Base-by-base conservation (phyloP, 92 coral and sea anemone genomes). In the Paragorgia papillata region DNA sequence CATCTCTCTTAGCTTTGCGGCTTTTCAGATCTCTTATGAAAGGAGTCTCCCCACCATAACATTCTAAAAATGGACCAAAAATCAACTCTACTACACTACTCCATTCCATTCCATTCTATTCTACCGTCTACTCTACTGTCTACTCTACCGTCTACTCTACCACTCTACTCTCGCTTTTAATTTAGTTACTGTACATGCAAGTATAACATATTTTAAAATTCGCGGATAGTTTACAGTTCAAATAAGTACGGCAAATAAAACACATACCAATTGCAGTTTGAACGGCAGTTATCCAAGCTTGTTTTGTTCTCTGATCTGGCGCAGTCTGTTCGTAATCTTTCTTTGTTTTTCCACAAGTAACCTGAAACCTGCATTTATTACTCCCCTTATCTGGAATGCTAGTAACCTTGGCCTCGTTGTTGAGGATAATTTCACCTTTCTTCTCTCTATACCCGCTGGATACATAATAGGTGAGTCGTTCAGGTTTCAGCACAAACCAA, bases 401-500 rank as follows among this genome's bases (percentile, higher is more conserved):
- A 18, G 78, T 88, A 33, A 90, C 97, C 31, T 87, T 81, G 50
- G 96, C 83, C 13, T 85, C 84, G 68, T 66, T 81, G 56, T 84
- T 88, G 22, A 92, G 82, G 22, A 76, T 48, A 2, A 90, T 79
- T 43, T 90, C 91, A 0, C 97, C 97, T 56, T 92, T 92, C 76
- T 88, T 88, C 79, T 92, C 97, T 4, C 79, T 69, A 55, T 88
- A 89, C 0, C 79, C 60, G 14, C 89, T 86, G 22, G 80, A 88
- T 0, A 92, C 79, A 70, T 81, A 92, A 75, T 92, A 92, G 0
- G 88, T 55, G n/a, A 92, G 88, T 22, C 66, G 62, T 22, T 82
- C 90, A n/a, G 97, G 96, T 56, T 90, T 92, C 3, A 92, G 84
- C 18, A 88, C 92, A 71, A 87, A 92, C 97, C 97, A 92, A 17